A percentile compares a stretch with the other conserved stretches of the same genome.
Evolutionary conservation across 2,797 vertebrate genomes (phyloP).

Genomic region (Manis crassicaudata): DNA sequence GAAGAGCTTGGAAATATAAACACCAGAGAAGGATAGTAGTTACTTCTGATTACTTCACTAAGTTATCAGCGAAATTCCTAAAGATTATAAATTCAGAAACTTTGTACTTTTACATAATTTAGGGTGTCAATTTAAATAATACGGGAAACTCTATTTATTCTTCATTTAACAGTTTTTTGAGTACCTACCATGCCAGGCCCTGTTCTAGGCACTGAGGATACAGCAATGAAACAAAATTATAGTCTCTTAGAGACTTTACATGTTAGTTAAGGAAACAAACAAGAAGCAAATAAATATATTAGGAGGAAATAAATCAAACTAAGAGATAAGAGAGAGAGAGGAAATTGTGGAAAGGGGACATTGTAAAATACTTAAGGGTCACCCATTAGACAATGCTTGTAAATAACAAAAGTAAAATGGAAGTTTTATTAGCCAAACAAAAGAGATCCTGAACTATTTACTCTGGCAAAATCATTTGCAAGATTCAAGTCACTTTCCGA

Average conservation of each 20-base stretch:
- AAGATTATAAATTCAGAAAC: conserved; percentile 3
- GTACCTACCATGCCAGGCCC: neutral
- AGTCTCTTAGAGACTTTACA: neutral
- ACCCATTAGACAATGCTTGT: conserved; percentile 34
- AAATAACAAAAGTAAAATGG: conserved; percentile 68
- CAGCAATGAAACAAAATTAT: neutral
- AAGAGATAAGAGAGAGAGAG: neutral
- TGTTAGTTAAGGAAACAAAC: neutral
- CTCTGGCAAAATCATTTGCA: conserved; percentile 72
- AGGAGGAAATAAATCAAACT: neutral
- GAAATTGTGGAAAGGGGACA: neutral
- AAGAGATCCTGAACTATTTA: conserved; percentile 49
- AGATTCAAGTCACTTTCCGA: conserved; percentile 70
- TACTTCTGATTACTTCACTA: conserved; percentile 21
- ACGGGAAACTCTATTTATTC: neutral
- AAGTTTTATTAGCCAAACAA: conserved; percentile 57
- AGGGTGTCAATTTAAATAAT: neutral
- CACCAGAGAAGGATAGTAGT: neutral
- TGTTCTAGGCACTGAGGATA: neutral
- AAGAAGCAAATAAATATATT: neutral
- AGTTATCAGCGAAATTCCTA: conserved; percentile 38
- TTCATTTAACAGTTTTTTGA: neutral
- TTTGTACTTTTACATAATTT: neutral
- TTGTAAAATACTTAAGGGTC: neutral
- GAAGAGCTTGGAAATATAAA: neutral